A percentile compares a stretch with the other conserved stretches of the same genome.
These are phyloP conservation scores for Rhabdomys pumilio DNA, from an alignment of 2,797 vertebrate genomes.

Conservation along the genomic window DNA sequence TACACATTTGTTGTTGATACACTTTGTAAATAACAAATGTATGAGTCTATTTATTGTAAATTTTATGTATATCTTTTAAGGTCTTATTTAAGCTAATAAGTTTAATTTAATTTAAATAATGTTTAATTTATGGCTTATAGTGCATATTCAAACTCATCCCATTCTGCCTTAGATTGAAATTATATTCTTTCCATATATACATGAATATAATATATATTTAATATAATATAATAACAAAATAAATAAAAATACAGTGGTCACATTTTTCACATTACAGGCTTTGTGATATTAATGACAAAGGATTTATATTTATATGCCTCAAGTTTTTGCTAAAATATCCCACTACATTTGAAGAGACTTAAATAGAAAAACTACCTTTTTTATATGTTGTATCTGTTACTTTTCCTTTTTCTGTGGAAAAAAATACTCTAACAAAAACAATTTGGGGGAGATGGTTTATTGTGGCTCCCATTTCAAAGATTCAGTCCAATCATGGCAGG, in stretches of 20 bases:
- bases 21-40: conserved; percentile 6
- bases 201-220: background rate
- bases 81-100: background rate
- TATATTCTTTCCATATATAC: background rate
- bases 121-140: background rate
- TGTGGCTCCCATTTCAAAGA: background rate
- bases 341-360: conserved; percentile 17
- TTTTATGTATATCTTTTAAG: background rate
- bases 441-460: background rate
- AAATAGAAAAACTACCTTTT: background rate
- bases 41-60: background rate
- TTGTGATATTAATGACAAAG: background rate
- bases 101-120: background rate
- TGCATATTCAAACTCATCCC: background rate
- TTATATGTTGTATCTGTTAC: background rate
- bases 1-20: background rate
- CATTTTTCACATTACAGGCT: background rate
- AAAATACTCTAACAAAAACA: background rate
- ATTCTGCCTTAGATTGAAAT: background rate
- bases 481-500: background rate
- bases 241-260: background rate
- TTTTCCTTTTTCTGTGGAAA: background rate
- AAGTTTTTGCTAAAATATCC: background rate
- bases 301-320: background rate
- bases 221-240: background rate